Evolutionary conservation across 1,140 invertebrate species (phyloP).

Genomic region (Phymorhynchus buccinoides): DNA sequence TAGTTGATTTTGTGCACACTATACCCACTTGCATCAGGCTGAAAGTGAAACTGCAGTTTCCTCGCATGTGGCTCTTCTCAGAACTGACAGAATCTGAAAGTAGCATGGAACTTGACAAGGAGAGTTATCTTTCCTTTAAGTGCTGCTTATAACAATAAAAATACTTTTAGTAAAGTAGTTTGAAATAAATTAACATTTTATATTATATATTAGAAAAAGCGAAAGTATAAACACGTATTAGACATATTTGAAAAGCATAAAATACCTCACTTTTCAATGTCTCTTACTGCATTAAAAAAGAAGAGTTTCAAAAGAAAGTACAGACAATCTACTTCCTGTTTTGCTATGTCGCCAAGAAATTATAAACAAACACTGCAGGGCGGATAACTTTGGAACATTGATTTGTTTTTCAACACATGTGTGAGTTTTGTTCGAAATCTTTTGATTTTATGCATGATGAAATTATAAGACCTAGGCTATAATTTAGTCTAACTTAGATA

Average conservation of each 20-base stretch:
- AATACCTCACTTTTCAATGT: background rate
- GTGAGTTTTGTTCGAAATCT: background rate
- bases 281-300: background rate
- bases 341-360: conserved; percentile 24
- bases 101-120: background rate
- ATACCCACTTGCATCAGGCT: background rate
- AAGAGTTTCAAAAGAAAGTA: conserved; percentile 8
- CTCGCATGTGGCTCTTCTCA: background rate
- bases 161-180: background rate
- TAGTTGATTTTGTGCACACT: too few relatives aligned
- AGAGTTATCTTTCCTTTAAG: background rate
- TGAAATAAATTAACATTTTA: too few relatives aligned
- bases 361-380: conserved; percentile 7
- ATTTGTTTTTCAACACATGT: background rate
- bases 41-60: too few relatives aligned
- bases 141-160: background rate
- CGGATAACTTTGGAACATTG: background rate
- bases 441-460: background rate
- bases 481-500: background rate
- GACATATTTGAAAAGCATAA: too few relatives aligned
- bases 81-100: conserved; percentile 1
- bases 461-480: background rate
- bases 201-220: background rate
- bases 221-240: background rate
- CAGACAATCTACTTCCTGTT: background rate